These are phyloP conservation scores for Agelaius tricolor DNA, from an alignment of 2,113 vertebrate genomes.

Conservation along the genomic window DNA sequence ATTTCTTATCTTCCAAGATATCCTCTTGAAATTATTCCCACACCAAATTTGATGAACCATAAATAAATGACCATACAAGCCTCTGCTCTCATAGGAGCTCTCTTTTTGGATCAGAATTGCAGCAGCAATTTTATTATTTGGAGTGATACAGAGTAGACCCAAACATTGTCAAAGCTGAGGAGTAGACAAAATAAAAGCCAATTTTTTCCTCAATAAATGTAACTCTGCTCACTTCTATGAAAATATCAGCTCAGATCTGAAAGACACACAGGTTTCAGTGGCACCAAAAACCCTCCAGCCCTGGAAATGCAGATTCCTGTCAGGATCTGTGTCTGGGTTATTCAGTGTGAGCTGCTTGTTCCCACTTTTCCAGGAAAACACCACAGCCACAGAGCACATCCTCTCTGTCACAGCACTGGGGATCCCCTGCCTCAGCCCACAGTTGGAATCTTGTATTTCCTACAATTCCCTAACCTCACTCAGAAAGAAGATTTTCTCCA, in stretches of 20 bases:
- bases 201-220: background rate
- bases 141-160: background rate
- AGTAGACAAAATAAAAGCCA: background rate
- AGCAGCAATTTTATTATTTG: background rate
- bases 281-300: background rate
- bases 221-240: background rate
- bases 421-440: background rate
- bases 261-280: background rate
- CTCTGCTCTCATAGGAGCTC: background rate
- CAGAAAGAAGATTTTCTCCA: background rate
- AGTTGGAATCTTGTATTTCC: accelerated
- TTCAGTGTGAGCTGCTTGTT: background rate
- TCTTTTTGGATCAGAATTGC: background rate
- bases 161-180: background rate
- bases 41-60: background rate
- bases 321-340: background rate
- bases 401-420: background rate
- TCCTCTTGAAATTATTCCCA: background rate
- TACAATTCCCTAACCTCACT: background rate
- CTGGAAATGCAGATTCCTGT: background rate
- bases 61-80: background rate
- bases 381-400: background rate
- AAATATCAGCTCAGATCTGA: background rate
- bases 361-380: background rate
- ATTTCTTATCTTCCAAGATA: background rate